Percentiles rank a stretch among this genome's conserved stretches.
These are phyloP conservation scores for Phymatocera aterrima DNA, from an alignment of 2,888 invertebrate species.

Conservation along the genomic window DNA sequence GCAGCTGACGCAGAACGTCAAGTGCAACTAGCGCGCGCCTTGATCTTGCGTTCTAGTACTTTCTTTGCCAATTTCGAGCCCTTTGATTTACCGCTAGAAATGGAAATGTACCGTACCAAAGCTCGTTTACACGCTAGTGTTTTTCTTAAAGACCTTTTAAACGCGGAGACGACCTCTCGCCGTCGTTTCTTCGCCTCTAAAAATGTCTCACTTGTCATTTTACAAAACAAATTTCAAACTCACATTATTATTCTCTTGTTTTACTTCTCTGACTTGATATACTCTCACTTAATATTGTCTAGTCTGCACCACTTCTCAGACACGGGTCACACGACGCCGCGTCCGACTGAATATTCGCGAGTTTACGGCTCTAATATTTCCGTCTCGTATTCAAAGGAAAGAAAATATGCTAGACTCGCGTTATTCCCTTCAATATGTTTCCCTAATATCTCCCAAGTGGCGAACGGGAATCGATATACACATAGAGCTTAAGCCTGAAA, in stretches of 20 bases:
- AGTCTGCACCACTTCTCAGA: too few relatives aligned
- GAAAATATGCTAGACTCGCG: constrained; percentile 1
- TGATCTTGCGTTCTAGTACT: constrained; percentile 60
- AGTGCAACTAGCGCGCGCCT: constrained; percentile 70
- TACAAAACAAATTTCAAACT: neutral
- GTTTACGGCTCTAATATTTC: neutral
- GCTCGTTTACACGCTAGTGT: constrained; percentile 55
- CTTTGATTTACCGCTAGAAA: constrained; percentile 69
- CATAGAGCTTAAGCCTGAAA: neutral
- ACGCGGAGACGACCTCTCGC: neutral
- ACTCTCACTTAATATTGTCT: neutral
- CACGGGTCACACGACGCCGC: too few relatives aligned
- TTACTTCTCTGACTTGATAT: neutral
- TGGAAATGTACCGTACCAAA: constrained; percentile 66
- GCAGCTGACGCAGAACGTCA: constrained; percentile 72
- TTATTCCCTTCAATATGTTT: constrained; percentile 18
- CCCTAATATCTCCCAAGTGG: constrained; percentile 16
- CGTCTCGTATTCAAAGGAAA: neutral
- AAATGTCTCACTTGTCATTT: neutral
- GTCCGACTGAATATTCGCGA: too few relatives aligned
- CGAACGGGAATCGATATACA: neutral
- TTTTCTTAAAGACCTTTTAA: constrained; percentile 27
- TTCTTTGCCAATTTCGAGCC: constrained; percentile 66
- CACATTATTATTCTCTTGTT: too few relatives aligned
- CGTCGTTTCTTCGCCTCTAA: neutral